Base-by-base conservation (phyloP, 1,140 invertebrate species). In the Tenebrio molitor region DNA sequence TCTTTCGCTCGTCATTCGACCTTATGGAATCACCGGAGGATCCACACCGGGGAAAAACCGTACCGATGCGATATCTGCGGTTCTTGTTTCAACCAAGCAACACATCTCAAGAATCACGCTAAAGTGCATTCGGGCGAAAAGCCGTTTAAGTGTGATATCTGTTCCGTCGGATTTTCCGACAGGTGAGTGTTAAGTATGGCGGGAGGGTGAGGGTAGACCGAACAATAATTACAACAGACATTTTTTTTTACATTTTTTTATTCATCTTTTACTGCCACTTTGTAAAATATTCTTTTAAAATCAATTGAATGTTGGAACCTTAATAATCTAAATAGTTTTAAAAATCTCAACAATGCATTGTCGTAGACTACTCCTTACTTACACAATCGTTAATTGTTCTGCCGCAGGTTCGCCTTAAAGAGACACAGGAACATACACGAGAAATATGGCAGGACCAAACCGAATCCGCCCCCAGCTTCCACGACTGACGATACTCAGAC, bases 11-110 rank as follows among this genome's bases (percentile, higher is more conserved):
- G 91, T 78, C 94, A 92, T 84, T 94, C 91, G 19, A 96, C 93
- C 0, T 84, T 96, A 34, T 95, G 93, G 92, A 95, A 95, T 82
- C 96, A 98, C 82, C 88, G 95, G 41, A 89, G 96, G 68, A 98
- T 99, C 73, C 97, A 99, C 82, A 98, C 95, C 1, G 94, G 94
- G 12, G 94, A 96, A 85, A 95, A 95, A 82, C 94, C 94, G 6
- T 95, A 95, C 78, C 89, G 90, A 81, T 95, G 93, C 84, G 92
- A 93, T 62, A 92, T 92, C 25, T 95, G 93, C 78, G 92, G 92
- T 1, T 93, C 92, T 3, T 92, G 92, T 17, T 95, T 95, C 78
- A 94, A 93, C 82, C 93, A 94, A 84, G 93, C 93, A 0, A 93
- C 93, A n/a, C 93, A 95, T 84, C 84, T 94, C 17, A 94, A 94